Percentiles rank a stretch among this genome's conserved stretches.
These are phyloP conservation scores for Siniperca scherzeri DNA, from an alignment of 2,797 vertebrate species.

Conservation along the genomic window DNA sequence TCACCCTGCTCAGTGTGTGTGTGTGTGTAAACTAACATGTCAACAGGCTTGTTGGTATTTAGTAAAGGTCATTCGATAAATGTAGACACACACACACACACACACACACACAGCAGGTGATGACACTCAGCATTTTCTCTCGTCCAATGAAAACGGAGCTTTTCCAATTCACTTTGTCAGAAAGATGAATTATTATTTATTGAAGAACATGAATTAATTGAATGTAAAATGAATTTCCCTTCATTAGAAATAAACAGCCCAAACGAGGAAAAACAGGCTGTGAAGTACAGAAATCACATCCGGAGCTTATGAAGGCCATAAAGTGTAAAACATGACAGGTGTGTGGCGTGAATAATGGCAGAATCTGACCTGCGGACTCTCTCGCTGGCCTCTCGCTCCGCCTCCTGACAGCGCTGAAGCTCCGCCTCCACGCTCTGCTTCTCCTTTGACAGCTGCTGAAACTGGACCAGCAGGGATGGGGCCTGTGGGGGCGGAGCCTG, in stretches of 20 bases:
- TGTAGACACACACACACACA: too few species aligned
- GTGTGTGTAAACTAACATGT: background rate
- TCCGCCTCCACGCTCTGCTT: conserved; percentile 84
- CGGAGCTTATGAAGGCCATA: too few species aligned
- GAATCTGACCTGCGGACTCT: conserved; percentile 87
- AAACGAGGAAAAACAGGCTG: too few species aligned
- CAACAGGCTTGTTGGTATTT: background rate
- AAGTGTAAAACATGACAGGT: background rate
- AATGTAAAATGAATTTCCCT: too few species aligned
- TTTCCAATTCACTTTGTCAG: too few species aligned
- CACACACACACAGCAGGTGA: background rate
- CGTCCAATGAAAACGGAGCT: background rate
- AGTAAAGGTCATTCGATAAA: background rate
- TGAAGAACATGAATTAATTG: too few species aligned
- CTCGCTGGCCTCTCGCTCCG: conserved; percentile 86
- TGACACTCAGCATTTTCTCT: too few species aligned
- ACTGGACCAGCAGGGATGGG: conserved; percentile 78
- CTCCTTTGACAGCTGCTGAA: conserved; percentile 87
- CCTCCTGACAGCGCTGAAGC: conserved; percentile 85
- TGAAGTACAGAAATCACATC: too few species aligned
- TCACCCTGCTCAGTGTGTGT: background rate
- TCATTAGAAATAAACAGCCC: too few species aligned
- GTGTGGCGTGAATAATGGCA: background rate
- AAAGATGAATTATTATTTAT: too few species aligned
- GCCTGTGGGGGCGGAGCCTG: background rate